Base-by-base conservation (phyloP, 2,113 vertebrate species). In the Gallinago jamesoni region DNA sequence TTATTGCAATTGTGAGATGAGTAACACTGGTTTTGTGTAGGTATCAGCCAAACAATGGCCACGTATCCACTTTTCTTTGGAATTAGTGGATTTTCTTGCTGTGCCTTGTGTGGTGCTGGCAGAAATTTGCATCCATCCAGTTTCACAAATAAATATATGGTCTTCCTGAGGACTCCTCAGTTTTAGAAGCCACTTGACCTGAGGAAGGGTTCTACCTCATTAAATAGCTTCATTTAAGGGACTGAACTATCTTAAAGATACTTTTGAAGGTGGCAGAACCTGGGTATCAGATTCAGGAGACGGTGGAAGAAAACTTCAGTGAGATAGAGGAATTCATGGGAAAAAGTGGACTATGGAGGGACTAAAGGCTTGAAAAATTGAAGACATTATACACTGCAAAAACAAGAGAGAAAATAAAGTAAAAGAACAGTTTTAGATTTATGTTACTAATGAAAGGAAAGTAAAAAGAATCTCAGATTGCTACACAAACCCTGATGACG, bases 171-270 rank as follows among this genome's bases (percentile, higher is more conserved):
- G 90, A 67, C 37, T 67, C 80, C 75, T 78, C 55, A 74, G 84
- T 81, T 50, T 91, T 79, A 95, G 91, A 95, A 92, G 84, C 41
- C 73, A 74, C 56, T 89, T 81, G 68, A 89, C 41, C 72, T 13
- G 25, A 86, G 27, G 74, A 90, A 73, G 53, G 57, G 35, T 43
- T 84, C 48, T 87, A 74, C 10, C 10, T 67, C 30, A 78, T 60
- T 68, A 87, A 90, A 81, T 20, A 95, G 37, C 25, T 80, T 80
- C 2, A 89, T 87, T 78, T 72, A 89, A 90, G 33, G 35, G 43
- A 64, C 2, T 43, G 55, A 67, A 92, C 50, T 78, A 78, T 78
- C 47, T 62, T 78, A 63, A 94, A 48, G 23, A 67, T 22, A 2
- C 20, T 84, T 86, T 30, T 0, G 1, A 87, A 92, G 47, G 37